A percentile compares a stretch with the other conserved stretches of the same genome.
Evolutionary conservation across 2,888 invertebrate genomes (phyloP).

Genomic region (Phymatocera aterrima): DNA sequence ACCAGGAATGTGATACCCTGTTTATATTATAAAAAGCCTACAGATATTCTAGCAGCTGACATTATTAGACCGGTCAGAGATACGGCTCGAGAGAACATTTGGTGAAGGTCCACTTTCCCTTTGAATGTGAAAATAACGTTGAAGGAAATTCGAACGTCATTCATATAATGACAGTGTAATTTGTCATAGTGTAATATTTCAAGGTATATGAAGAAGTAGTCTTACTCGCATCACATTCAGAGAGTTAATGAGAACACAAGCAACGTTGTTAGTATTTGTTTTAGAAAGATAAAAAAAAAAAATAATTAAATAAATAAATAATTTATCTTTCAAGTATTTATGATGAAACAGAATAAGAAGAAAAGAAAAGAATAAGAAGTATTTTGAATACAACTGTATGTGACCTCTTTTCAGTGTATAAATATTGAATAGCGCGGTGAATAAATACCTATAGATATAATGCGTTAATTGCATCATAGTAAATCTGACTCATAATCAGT

Average conservation of each 20-base stretch:
- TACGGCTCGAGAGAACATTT: conserved; percentile 40
- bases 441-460: background rate
- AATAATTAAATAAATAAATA: no score
- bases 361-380: background rate
- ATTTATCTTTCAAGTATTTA: conserved; percentile 19
- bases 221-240: conserved; percentile 12
- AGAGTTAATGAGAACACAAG: no score
- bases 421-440: conserved; percentile 22
- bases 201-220: conserved; percentile 28
- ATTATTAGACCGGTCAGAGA: conserved; percentile 46
- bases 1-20: conserved; percentile 68
- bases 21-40: conserved; percentile 60
- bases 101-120: conserved; percentile 41
- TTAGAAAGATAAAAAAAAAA: conserved; percentile 34
- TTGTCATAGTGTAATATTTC: conserved; percentile 37
- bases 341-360: background rate
- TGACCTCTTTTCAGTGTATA: conserved; percentile 45
- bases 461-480: conserved; percentile 11
- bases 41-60: conserved; percentile 60
- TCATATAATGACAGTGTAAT: conserved; percentile 38
- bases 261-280: conserved; percentile 42
- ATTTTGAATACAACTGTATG: conserved; percentile 40
- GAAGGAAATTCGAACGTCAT: conserved; percentile 41
- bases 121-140: conserved; percentile 43
- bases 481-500: conserved; percentile 25